A percentile compares a stretch with the other conserved stretches of the same genome.
Conservation (phyloP, 2,888 invertebrate species). For the Mystacides longicornis region DNA sequence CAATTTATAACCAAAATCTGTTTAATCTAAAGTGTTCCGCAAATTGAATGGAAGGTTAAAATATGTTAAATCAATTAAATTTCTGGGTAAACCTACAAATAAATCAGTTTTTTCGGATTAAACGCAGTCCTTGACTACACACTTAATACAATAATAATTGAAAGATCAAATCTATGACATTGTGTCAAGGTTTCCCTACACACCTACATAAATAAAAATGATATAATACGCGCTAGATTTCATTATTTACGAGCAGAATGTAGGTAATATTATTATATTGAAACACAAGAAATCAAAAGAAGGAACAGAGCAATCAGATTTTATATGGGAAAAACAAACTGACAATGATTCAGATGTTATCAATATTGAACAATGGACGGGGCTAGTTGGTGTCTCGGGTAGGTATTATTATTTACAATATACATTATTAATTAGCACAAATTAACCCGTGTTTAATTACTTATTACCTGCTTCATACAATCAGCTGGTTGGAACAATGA, state of each 20-base stretch:
- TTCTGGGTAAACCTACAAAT: no score
- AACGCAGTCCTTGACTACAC: background rate
- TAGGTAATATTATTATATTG: background rate
- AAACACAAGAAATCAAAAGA: background rate
- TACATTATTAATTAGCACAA: conserved; percentile 1
- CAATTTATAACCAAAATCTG: no score
- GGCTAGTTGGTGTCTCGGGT: no score
- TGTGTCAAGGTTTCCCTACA: conserved; percentile 1
- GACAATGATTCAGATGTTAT: conserved; percentile 1
- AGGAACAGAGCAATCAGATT: conserved; percentile 1
- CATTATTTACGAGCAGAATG: background rate
- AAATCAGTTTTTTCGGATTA: background rate
- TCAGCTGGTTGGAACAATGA: no score
- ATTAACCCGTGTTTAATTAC: background rate
- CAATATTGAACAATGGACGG: background rate
- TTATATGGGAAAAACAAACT: background rate
- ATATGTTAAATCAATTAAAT: no score
- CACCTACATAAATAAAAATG: no score
- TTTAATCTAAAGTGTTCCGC: no score
- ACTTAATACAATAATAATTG: background rate
- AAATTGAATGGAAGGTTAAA: no score
- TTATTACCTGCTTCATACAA: background rate
- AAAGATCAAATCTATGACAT: conserved; percentile 2
- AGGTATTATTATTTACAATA: no score
- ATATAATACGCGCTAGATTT: no score